phyloP scores from a whole-genome alignment of 35 echinoderm and acorn worm species.

The Heliocidaris erythrogramma region DNA sequence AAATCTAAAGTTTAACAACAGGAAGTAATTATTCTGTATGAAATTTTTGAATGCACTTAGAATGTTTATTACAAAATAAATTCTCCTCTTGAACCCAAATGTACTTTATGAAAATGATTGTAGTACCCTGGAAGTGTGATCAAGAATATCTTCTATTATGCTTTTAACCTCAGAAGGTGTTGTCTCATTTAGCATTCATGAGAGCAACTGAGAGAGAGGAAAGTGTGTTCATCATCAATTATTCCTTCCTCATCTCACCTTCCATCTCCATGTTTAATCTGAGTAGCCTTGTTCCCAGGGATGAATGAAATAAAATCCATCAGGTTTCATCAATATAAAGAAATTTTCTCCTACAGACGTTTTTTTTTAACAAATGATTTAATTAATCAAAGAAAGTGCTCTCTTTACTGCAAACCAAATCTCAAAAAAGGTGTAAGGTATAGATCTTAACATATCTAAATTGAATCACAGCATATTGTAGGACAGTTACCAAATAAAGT shows the following conservation, averaged over 20 bases:
- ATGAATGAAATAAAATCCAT: background rate
- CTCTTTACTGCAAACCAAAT: background rate
- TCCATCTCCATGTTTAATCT: background rate
- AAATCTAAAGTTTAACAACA: no score
- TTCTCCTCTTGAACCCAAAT: background rate
- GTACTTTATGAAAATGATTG: background rate
- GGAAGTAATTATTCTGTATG: no score
- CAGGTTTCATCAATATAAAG: no score
- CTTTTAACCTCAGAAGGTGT: background rate
- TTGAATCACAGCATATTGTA: background rate
- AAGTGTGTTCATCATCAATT: slow-evolving; percentile 3
- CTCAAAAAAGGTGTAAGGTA: background rate
- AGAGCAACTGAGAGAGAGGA: background rate
- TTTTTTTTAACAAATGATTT: background rate
- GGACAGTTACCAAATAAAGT: background rate
- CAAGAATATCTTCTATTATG: background rate
- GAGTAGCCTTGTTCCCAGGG: background rate
- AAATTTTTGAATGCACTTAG: background rate
- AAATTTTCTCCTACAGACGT: no score
- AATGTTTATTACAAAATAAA: background rate
- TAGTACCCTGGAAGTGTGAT: background rate
- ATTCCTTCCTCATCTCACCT: slow-evolving; percentile 2
- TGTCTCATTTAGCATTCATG: background rate
- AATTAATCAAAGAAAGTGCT: background rate
- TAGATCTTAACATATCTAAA: background rate